Evolutionary conservation across 2,113 vertebrate genomes (phyloP), one percentile per base, ranked within the genome.

Genomic region (Egretta garzetta): DNA sequence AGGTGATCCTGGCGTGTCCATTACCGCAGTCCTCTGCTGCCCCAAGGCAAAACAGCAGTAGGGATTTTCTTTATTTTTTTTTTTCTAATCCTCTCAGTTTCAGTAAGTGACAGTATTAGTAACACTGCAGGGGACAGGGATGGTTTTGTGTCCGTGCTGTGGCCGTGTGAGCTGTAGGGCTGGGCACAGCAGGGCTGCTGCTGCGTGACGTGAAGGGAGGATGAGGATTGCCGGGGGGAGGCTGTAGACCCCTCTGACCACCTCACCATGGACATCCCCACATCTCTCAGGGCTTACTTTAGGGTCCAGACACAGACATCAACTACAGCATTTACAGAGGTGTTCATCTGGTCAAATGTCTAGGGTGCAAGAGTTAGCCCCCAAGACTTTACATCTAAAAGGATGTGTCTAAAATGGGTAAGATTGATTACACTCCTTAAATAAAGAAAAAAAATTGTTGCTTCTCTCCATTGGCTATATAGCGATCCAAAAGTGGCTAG

Each of bases 61-160:
- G 49, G 18, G 27, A 77, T 94, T 93, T 93, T 81, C 91, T 77
- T 89, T 91, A 12, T 50, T 52, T 56, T 73, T 80, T 86, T 77
- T 68, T 56, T 37, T 56, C n/a, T 80, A 70, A 85, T 93, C 49
- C 35, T 89, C 45, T 73, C 12, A 0, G 20, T 52, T 81, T 81
- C 80, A 62, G 41, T 39, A 32, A 45, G 39, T 47, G 59, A 8
- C 27, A 55, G 27, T 1, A 2, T 12, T 70, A n/a, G 19, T n/a
- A 62, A 37, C n/a, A 2, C 86, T 59, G 68, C n/a, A 62, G 41
- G 68, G 80, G 37, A 28, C 30, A 70, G 49, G 50, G 20, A 18
- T 1, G 2, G 7, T 4, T 43, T 45, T 4, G 0, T 55, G 35
- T 55, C 49, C 23, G 3, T 55, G 58, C 24, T 45, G 20, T 14